These are phyloP conservation scores for Diadromus collaris DNA, from an alignment of 2,888 invertebrate species.

Conservation along the genomic window DNA sequence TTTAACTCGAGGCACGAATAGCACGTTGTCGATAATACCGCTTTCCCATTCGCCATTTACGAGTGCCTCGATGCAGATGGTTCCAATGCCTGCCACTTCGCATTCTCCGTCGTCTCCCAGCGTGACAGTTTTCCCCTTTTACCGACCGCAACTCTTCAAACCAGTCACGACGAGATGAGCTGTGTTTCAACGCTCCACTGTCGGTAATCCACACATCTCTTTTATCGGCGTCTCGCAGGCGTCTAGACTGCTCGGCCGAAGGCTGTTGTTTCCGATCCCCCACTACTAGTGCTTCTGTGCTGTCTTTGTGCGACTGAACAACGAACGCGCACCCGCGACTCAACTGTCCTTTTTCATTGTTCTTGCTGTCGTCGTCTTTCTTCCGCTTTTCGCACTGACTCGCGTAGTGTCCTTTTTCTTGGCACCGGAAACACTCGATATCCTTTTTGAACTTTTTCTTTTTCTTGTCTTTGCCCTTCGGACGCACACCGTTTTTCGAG, in stretches of 20 bases:
- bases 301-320: constrained; percentile 14
- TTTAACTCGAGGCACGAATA: constrained; percentile 70
- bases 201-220: constrained; percentile 62
- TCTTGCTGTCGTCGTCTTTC: constrained; percentile 18
- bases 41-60: constrained; percentile 65
- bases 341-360: constrained; percentile 28
- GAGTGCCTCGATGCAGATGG: constrained; percentile 60
- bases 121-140: constrained; percentile 39
- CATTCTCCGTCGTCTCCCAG: constrained; percentile 62
- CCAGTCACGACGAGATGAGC: constrained; percentile 58
- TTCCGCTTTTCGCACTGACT: constrained; percentile 22
- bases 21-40: constrained; percentile 61
- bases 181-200: constrained; percentile 63
- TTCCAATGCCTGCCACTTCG: constrained; percentile 65
- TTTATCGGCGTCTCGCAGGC: constrained; percentile 31
- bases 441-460: constrained; percentile 31
- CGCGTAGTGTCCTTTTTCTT: constrained; percentile 47
- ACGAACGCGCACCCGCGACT: not conserved
- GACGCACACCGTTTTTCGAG: not conserved
- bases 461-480: not conserved
- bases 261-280: constrained; percentile 38
- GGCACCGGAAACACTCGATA: constrained; percentile 35
- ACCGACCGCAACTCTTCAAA: constrained; percentile 52
- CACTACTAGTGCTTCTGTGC: constrained; percentile 20
- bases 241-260: constrained; percentile 12